phyloP scores from a whole-genome alignment of 2,797 vertebrate species.

The Alosa sapidissima region DNA sequence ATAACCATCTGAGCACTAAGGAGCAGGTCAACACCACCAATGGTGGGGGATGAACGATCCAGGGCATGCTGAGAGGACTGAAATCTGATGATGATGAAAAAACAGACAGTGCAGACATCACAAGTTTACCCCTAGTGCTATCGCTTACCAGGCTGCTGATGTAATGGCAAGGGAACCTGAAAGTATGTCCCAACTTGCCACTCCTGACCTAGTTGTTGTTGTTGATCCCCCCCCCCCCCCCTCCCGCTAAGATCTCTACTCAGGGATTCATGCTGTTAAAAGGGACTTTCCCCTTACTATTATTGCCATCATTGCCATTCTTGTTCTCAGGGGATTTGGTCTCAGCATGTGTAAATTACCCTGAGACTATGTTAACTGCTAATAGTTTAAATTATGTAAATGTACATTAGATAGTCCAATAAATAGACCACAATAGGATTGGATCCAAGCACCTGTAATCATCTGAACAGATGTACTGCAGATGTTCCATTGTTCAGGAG shows the following conservation, averaged over 20 bases:
- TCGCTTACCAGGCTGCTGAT: constrained; percentile 11
- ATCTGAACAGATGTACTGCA: not conserved
- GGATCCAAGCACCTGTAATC: not conserved
- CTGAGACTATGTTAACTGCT: not conserved
- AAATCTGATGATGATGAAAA: constrained; percentile 17
- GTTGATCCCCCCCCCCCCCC: too few species aligned
- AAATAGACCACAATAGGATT: not conserved
- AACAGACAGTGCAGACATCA: constrained; percentile 21
- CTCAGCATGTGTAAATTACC: not conserved
- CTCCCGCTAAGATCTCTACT: too few species aligned
- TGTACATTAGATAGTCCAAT: not conserved
- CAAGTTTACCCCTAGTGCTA: constrained; percentile 10
- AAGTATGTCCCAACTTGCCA: too few species aligned
- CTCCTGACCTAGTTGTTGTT: not conserved
- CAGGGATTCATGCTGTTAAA: too few species aligned
- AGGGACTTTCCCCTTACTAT: not conserved
- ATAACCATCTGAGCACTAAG: not conserved
- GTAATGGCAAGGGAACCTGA: not conserved
- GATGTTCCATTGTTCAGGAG: not conserved
- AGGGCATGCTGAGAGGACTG: not conserved
- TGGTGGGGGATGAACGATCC: not conserved
- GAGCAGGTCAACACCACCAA: not conserved
- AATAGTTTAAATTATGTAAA: not conserved
- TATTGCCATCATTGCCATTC: not conserved
- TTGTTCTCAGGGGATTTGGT: not conserved